These are phyloP conservation scores for Martes martes DNA, from an alignment of 2,113 vertebrate genomes.

Conservation along the genomic window DNA sequence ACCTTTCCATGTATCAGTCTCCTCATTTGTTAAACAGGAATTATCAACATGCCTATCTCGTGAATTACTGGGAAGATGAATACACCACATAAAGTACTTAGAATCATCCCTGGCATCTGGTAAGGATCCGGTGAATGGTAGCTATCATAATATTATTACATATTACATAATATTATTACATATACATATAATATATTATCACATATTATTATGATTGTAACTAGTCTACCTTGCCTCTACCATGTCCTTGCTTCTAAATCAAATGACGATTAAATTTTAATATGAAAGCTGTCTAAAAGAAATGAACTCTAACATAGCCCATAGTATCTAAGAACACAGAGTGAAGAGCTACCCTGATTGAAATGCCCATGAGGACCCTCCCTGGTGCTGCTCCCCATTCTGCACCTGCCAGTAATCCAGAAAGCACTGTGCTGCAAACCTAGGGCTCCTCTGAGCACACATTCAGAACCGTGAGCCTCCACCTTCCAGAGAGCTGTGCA, in stretches of 20 bases:
- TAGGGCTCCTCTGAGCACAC: background rate
- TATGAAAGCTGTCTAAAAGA: background rate
- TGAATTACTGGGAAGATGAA: background rate
- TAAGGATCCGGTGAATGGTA: background rate
- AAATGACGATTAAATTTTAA: background rate
- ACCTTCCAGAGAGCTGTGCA: background rate
- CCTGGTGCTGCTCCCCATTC: background rate
- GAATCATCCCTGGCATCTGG: background rate
- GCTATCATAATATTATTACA: too few species aligned
- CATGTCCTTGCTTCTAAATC: background rate
- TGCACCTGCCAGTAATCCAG: background rate
- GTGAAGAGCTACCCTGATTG: background rate
- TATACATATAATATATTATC: background rate
- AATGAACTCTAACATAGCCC: background rate
- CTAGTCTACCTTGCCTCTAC: background rate
- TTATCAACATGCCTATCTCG: background rate
- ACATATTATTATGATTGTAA: background rate
- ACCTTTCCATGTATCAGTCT: background rate
- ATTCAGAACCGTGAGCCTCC: rapidly evolving
- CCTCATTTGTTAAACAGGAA: background rate
- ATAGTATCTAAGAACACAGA: background rate
- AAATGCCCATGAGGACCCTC: background rate
- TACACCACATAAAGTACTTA: rapidly evolving
- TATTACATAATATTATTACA: too few species aligned
- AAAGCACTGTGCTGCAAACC: rapidly evolving